Base-by-base conservation (phyloP, 2,888 invertebrate genomes). In the Nipponacmea schrenckii region DNA sequence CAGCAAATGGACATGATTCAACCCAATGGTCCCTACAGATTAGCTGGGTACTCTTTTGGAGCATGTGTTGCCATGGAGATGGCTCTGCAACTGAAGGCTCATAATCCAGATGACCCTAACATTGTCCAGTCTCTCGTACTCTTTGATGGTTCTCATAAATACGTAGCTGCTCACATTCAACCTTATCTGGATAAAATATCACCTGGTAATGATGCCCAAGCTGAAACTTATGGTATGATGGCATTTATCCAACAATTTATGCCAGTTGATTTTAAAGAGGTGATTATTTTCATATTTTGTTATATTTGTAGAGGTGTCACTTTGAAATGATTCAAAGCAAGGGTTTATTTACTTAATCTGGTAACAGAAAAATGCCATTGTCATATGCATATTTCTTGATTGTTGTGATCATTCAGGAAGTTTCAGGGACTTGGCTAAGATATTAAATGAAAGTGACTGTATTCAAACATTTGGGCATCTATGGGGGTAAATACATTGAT, bases 1-100 rank as follows among this genome's bases (percentile, higher is more conserved):
- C 81, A 91, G 88, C 92, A 94, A 89, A 92, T 97, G 84, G 93
- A 93, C 86, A 91, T 91, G 69, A 90, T 94, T 65, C 96, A 96
- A 90, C 92, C 93, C 12, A 89, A 91, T 73, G 95, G 96, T 76
- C 96, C 97, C 3, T 97, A 96, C 91, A 92, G 93, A 68, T 90
- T 99, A 77, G 93, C 95, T 64, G 98, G 98, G 1, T 98, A 99
- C 90, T 98, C 98, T 0, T 98, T 95, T 89, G 98, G 99, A 76
- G 95, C 96, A 62, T 93, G 94, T 81, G 94, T 98, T 48, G 97
- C 96, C 24, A 95, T 96, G 88, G 98, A 98, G 91, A 97, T 98
- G 93, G 95, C 95, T 39, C 90, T 94, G 46, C 94, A 95, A 87
- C 90, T 98, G 70, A 95, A 96, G 87, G 77, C 72, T 62, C 27